Evolutionary conservation across 2,797 vertebrate species (phyloP).

Genomic region (Pangasius sanitwongsei): DNA sequence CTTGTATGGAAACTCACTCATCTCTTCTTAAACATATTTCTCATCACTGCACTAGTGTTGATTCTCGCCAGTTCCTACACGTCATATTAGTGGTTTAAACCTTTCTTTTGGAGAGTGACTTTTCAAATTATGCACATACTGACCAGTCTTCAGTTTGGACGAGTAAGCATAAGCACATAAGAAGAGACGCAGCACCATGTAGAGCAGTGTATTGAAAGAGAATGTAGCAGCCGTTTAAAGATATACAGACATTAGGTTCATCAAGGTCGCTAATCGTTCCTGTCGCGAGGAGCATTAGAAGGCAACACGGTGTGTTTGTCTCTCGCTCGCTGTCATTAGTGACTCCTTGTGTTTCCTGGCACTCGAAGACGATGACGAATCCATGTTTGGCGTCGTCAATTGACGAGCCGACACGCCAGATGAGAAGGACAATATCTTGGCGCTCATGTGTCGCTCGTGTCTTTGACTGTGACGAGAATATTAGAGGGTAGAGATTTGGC

Average conservation of each 20-base stretch:
- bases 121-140: background rate
- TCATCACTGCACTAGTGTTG: background rate
- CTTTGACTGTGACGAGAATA: conserved; percentile 10
- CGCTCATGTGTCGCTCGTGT: background rate
- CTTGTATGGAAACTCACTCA: background rate
- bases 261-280: background rate
- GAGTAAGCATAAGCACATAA: background rate
- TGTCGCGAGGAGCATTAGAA: background rate
- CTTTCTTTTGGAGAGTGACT: no score
- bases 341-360: background rate
- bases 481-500: conserved; percentile 11
- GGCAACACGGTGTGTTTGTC: background rate
- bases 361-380: background rate
- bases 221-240: background rate
- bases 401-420: background rate
- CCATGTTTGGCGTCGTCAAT: background rate
- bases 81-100: background rate
- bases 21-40: background rate
- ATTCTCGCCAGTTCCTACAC: background rate
- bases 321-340: background rate
- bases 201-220: background rate
- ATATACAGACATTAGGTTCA: conserved; percentile 3
- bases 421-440: background rate
- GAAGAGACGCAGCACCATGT: background rate
- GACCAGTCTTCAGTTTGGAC: background rate